Evolutionary conservation across 2,888 invertebrate genomes (phyloP).

Genomic region (Archips xylosteana): DNA sequence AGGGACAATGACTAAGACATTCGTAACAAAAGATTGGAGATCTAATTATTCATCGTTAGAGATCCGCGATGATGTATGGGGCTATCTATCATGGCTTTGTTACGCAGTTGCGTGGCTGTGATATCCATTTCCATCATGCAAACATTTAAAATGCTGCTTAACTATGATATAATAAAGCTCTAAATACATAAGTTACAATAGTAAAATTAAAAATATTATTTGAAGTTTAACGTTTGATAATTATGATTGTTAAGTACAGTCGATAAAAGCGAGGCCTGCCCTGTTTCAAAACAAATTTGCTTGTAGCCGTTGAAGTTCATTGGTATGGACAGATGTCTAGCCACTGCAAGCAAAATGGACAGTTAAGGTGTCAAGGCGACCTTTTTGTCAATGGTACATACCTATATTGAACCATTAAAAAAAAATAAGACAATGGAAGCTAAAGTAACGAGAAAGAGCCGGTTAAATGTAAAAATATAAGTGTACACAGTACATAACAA

Average conservation of each 20-base stretch:
- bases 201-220: background rate
- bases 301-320: too few relatives aligned
- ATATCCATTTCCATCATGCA: background rate
- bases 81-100: constrained; percentile 66
- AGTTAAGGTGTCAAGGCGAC: too few relatives aligned
- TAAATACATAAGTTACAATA: background rate
- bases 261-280: too few relatives aligned
- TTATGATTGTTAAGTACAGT: background rate
- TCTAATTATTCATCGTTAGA: constrained; percentile 76
- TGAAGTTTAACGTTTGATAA: background rate
- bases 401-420: background rate
- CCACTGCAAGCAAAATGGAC: too few relatives aligned
- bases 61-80: constrained; percentile 64
- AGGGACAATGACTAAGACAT: constrained; percentile 54
- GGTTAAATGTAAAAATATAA: background rate
- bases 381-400: too few relatives aligned
- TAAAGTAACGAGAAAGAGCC: background rate
- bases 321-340: too few relatives aligned
- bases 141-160: background rate
- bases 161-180: background rate
- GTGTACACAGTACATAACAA: background rate
- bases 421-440: background rate
- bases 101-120: constrained; percentile 42
- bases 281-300: too few relatives aligned
- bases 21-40: constrained; percentile 61